These are phyloP conservation scores for Sebastolobus altivelis DNA, from an alignment of 2,797 vertebrate genomes.

Conservation along the genomic window DNA sequence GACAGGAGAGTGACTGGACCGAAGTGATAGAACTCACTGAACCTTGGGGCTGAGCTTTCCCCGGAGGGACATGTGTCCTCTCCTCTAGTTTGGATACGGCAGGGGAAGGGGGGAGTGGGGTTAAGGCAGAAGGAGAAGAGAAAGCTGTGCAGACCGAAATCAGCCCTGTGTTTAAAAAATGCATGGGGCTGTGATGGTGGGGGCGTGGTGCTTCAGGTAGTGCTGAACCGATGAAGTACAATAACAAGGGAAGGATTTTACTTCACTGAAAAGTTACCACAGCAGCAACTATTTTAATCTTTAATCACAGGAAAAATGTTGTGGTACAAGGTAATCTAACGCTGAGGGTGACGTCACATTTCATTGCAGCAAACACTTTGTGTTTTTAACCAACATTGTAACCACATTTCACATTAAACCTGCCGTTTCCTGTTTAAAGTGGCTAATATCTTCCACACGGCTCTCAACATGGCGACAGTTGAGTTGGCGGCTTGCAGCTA, in stretches of 20 bases:
- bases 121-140: neutral
- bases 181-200: neutral
- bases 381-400: too few species aligned
- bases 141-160: neutral
- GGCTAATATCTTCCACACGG: too few species aligned
- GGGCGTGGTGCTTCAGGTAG: neutral
- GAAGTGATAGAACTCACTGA: slow-evolving; percentile 72
- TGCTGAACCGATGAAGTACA: neutral
- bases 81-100: slow-evolving; percentile 29
- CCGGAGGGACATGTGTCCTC: slow-evolving; percentile 74
- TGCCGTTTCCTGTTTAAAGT: neutral
- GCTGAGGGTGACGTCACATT: neutral
- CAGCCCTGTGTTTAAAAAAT: neutral
- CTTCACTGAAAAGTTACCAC: neutral
- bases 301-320: neutral
- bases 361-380: neutral
- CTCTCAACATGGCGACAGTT: accelerated
- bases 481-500: too few species aligned
- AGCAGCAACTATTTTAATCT: neutral
- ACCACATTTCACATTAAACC: neutral
- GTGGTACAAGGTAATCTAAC: neutral
- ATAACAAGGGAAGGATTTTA: neutral
- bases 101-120: neutral
- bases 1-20: slow-evolving; percentile 70
- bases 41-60: slow-evolving; percentile 65